Evolutionary conservation across 2,113 vertebrate species (phyloP).

Genomic region (Eleginops maclovinus): DNA sequence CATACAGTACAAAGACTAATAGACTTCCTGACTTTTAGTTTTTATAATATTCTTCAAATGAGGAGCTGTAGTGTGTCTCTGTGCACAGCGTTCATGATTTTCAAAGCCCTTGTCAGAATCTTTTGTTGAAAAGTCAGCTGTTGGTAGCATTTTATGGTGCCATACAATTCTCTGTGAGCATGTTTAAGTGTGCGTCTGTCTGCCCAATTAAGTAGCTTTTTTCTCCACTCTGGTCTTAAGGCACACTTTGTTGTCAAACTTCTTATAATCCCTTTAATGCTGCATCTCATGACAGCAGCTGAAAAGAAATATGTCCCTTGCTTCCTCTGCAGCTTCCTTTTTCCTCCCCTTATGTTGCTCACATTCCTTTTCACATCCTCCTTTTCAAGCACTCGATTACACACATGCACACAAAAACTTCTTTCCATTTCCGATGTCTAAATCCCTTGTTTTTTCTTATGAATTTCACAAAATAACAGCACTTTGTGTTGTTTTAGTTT

Average conservation of each 20-base stretch:
- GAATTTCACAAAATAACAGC: neutral
- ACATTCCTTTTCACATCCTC: conserved; percentile 21
- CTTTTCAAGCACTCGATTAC: neutral
- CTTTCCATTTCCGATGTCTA: neutral
- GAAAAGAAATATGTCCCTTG: conserved; percentile 40
- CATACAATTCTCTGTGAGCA: conserved; percentile 7
- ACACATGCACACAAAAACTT: neutral
- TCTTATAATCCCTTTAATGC: conserved; percentile 53
- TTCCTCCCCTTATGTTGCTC: conserved; percentile 33
- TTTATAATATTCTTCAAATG: neutral
- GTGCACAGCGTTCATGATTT: conserved; percentile 13
- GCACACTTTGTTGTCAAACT: conserved; percentile 52
- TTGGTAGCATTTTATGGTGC: conserved; percentile 28
- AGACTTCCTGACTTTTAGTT: neutral
- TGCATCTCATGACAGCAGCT: conserved; percentile 46
- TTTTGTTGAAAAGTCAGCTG: conserved; percentile 58
- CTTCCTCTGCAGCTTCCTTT: conserved; percentile 21
- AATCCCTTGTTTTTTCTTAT: conserved; percentile 4
- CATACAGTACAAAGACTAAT: neutral
- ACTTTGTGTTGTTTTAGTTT: conserved; percentile 1
- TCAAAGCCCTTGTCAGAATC: conserved; percentile 35
- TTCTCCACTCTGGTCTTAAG: conserved; percentile 22
- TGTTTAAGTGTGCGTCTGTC: conserved; percentile 12
- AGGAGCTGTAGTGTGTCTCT: neutral
- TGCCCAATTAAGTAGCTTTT: conserved; percentile 46